Evolutionary conservation across 2,888 invertebrate genomes (phyloP), one percentile per base, ranked within the genome.

Genomic region (Sicus ferrugineus): DNA sequence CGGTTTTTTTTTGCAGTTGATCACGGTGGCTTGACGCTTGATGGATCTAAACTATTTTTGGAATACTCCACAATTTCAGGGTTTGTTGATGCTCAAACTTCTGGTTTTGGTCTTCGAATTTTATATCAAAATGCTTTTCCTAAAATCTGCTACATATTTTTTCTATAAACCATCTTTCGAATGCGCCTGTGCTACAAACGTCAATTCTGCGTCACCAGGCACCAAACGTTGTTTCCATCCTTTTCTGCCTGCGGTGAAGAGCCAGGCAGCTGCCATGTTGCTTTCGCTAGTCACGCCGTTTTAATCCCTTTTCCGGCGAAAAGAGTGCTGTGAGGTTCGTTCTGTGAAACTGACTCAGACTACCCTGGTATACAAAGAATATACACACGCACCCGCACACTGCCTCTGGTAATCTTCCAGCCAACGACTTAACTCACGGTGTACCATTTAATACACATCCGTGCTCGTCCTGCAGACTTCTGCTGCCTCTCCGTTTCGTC

Each of bases 161-260:
- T 34, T 56, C n/a, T 66, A 66, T 54, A 66, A n/a, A 38, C 38
- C 9, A 28, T 31, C 16, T 38, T 59, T 34, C 9, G 4, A 34
- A 4, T 66, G 66, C 66, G 66, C 56, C 19, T 66, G 66, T 28
- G 34, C 56, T 28, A 56, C 66, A 66, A 42, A n/a, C 56, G 66
- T 66, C 66, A 66, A n/a, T 38, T 42, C 28, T 23, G 26, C 56
- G 42, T 21, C 28, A 9, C 23, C 42, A 23, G 38, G 14, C 38
- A n/a, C 21, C 14, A 52, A 38, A 34, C 26, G 28, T 48, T 65
- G 34, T 21, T 54, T 34, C 42, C 56, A 28, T 66, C 66, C 23
- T 30, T 38, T 26, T 66, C 28, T 28, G 2, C 23, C 66, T 21
- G 11, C 3, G 4, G 52, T 0, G 9, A 14, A 38, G 6, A 56